Base-by-base conservation (phyloP, 2,797 vertebrate genomes). In the Nasua narica region DNA sequence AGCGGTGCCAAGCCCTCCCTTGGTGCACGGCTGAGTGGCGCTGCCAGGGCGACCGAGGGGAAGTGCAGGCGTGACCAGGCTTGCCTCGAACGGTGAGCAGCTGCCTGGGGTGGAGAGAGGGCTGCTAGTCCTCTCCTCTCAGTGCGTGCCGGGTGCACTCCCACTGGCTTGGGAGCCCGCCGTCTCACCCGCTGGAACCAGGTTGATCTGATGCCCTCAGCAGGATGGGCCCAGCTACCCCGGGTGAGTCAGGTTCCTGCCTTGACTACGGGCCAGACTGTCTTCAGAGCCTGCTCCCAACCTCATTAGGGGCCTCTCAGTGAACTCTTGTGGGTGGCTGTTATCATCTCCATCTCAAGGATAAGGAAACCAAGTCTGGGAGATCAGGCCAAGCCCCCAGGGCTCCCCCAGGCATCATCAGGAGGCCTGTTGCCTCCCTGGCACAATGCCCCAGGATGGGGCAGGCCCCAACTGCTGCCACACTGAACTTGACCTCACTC, bases 221-320 rank as follows among this genome's bases (percentile, higher is more conserved):
- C 14, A 25, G 54, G 18, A 18, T 25, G 77, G 46, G 52, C 85
- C 88, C 4, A 1, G 76, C 50, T 43, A 46, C 70, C 40, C 56
- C 15, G 0, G 19, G 65, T 88, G 92, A 83, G 48, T 96, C 93
- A 83, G 85, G 37, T 7, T 15, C 40, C 92, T 77, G 43, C 77
- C 27, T 87, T 87, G 37, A 37, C 56, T 83, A 48, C n/a, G 5
- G 32, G 56, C 83, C 84, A 65, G 25, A 50, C 27, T 88, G 79
- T 12, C 43, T 72, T 35, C 37, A 46, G n/a, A 93, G 67, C 48
- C 19, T 37, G 56, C 65, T 50, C 2, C 3, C 56, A 40, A 23
- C 81, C 78, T 87, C 62, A 11, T 54, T 2, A 15, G 43, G 43
- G 27, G 78, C 74, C 74, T 79, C 56, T 3, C 0, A 0, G 32